A percentile compares a stretch with the other conserved stretches of the same genome.
phyloP scores from a whole-genome alignment of 2,888 invertebrate species.

The Eueremaeus valkanovi region DNA sequence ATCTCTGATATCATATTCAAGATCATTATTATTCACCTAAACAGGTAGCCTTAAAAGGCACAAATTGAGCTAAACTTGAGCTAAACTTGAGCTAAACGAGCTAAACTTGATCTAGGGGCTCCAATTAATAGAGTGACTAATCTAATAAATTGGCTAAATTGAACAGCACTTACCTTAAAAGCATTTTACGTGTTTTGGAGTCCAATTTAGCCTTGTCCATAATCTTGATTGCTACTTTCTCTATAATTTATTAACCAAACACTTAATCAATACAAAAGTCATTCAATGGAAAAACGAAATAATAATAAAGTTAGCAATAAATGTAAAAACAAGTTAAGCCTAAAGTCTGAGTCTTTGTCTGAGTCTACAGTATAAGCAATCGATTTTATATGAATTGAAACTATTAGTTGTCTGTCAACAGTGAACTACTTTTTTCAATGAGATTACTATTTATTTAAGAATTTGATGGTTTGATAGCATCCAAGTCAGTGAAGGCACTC shows the following conservation, averaged over 20 bases:
- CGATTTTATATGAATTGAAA: not conserved
- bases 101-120: no score
- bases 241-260: slow-evolving; percentile 52
- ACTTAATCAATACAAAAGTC: slow-evolving; percentile 3
- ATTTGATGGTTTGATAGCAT: no score
- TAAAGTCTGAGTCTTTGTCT: no score
- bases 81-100: no score
- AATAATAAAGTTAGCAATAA: not conserved
- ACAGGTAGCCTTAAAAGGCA: no score
- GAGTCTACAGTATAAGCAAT: not conserved
- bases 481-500: no score
- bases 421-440: not conserved
- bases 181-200: slow-evolving; percentile 64
- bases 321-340: no score
- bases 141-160: not conserved
- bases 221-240: slow-evolving; percentile 70
- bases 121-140: no score
- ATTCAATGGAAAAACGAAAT: not conserved
- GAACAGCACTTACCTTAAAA: slow-evolving; percentile 49
- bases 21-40: no score
- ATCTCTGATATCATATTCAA: no score
- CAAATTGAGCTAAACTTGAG: no score
- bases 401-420: not conserved
- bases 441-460: no score
- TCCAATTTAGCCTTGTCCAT: slow-evolving; percentile 68